These are phyloP conservation scores for Cordylochernes scorpioides DNA, from an alignment of 2,888 invertebrate genomes.

Conservation along the genomic window DNA sequence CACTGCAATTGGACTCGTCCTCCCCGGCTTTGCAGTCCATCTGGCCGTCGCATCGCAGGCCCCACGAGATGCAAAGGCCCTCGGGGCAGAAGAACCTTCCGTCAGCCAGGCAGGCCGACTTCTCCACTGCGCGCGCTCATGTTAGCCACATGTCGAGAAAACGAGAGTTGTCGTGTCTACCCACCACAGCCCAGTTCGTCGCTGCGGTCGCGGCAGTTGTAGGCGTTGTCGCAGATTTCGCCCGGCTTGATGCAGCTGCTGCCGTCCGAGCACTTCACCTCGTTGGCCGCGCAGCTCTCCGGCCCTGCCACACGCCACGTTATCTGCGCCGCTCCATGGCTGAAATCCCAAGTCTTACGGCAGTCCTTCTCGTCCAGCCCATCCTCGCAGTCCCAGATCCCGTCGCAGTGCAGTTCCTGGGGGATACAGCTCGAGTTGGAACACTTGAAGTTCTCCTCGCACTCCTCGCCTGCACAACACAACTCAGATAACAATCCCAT, in stretches of 20 bases:
- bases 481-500: too few relatives aligned
- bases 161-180: conserved; percentile 1
- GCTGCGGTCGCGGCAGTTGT: conserved; percentile 15
- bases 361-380: too few relatives aligned
- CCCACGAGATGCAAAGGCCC: conserved; percentile 31
- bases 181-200: conserved; percentile 15
- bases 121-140: neutral
- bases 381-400: too few relatives aligned
- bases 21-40: conserved; percentile 16
- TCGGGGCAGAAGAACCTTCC: conserved; percentile 29
- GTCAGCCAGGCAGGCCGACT: conserved; percentile 10
- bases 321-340: too few relatives aligned
- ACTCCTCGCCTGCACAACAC: too few relatives aligned
- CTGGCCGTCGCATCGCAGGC: conserved; percentile 18
- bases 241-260: conserved; percentile 13
- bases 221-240: conserved; percentile 14
- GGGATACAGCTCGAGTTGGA: too few relatives aligned
- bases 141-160: neutral
- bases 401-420: too few relatives aligned
- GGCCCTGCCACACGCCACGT: too few relatives aligned
- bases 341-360: too few relatives aligned
- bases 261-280: conserved; percentile 13
- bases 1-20: conserved; percentile 16
- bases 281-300: conserved; percentile 9
- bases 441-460: too few relatives aligned